Evolutionary conservation across 2,797 vertebrate species (phyloP), one percentile per base, ranked within the genome.

Genomic region (Crossoptilon crossoptilon): DNA sequence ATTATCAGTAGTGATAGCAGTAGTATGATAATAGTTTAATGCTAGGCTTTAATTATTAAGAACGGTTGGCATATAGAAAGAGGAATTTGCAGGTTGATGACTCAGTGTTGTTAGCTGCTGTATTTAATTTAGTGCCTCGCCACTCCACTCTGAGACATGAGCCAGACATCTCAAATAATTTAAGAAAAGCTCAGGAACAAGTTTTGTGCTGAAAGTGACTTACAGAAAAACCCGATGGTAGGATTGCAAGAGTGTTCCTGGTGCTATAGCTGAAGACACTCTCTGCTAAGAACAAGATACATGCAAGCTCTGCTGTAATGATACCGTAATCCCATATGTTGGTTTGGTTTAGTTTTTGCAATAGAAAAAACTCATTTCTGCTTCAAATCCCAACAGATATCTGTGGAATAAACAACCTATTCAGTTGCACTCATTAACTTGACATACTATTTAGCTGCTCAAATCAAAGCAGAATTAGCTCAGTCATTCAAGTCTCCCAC

Each of bases 401-500:
- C 23, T 74, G 37, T 53, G 49, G 41, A 92, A 91, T n/a, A 85
- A 85, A 37, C 5, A 89, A 58, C 31, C 29, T 29, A 14, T 44
- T 81, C n/a, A 21, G 15, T 3, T 55, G 33, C 26, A 31, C 41
- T 15, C 16, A 75, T 72, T 83, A 88, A 66, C 46, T 72, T 70
- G 35, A 83, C 37, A 53, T 3, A 80, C 26, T 22, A 23, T 77
- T 85, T 49, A 24, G 33, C 33, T 68, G 44, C 18, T 21, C 16
- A 90, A 79, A n/a, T 71, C 58, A 72, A 60, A 80, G 63, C 14
- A 77, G 35, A 84, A 64, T 92, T 79, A 53, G 11, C 70, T 91
- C 49, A 39, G 49, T 87, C 49, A 66, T 83, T 87, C n/a, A 69
- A 66, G 26, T 78, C 6, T 93, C 26, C 26, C 33, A 35, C 21